These are phyloP conservation scores for Troides oblongomaculatus DNA, from an alignment of 2,888 invertebrate genomes.

Conservation along the genomic window DNA sequence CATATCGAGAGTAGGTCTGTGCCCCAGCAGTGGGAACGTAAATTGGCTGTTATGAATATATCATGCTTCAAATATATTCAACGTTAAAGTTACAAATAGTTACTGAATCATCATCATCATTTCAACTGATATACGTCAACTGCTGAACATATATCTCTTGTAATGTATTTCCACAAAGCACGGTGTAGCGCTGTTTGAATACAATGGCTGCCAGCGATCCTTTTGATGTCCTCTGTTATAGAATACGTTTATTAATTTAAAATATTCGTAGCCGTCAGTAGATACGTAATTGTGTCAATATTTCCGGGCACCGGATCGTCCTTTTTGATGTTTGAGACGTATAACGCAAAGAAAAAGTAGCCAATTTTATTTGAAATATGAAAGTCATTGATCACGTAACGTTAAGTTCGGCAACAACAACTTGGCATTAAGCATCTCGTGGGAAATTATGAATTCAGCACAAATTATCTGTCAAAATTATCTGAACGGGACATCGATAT, in stretches of 20 bases:
- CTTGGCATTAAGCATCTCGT: conserved; percentile 8
- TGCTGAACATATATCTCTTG: too few relatives aligned
- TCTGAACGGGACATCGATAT: conserved; percentile 1
- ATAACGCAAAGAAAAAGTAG: neutral
- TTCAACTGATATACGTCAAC: too few relatives aligned
- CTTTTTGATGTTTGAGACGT: neutral
- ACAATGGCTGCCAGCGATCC: too few relatives aligned
- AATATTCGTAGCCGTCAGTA: neutral
- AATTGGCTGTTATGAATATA: neutral
- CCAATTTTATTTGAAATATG: conserved; percentile 9
- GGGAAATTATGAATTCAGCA: conserved; percentile 18
- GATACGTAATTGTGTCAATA: neutral
- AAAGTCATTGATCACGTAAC: conserved; percentile 3
- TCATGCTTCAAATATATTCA: neutral
- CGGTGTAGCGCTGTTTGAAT: too few relatives aligned
- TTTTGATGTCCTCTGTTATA: neutral
- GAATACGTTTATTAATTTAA: neutral
- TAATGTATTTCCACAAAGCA: too few relatives aligned
- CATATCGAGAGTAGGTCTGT: too few relatives aligned
- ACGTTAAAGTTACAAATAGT: neutral
- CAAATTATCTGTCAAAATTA: conserved; percentile 8
- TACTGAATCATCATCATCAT: too few relatives aligned
- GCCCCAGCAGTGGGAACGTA: too few relatives aligned
- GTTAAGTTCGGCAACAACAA: conserved; percentile 11
- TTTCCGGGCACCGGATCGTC: neutral